Base-by-base conservation (phyloP, 2,113 vertebrate genomes). In the Elaphurus davidianus region DNA sequence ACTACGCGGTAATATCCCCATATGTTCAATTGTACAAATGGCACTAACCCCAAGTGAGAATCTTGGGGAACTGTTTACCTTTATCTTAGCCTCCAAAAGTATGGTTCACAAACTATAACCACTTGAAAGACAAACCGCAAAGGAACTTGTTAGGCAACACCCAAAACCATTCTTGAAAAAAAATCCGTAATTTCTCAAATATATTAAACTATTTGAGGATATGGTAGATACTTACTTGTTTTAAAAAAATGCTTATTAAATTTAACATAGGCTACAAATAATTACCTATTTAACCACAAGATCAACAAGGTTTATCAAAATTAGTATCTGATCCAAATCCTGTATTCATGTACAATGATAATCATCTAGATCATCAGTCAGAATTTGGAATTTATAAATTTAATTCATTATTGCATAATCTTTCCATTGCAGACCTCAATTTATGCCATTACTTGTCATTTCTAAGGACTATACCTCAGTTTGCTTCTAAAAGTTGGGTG, bases 91-190 rank as follows among this genome's bases (percentile, higher is more conserved):
- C 21, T 33, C 15, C n/a, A 92, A 92, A 96, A 97, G 86, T 83
- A 94, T 52, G 90, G 81, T 90, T 87, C 94, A 89, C 50, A 90
- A 93, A 93, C 60, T 91, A 84, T 28, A 98, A 90, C 94, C 91
- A 96, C 94, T 95, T 98, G 27, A 98, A 97, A 97, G 62, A 74
- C 60, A 95, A 98, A 97, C 97, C 98, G 87, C 96, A 98, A 95
- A 94, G 97, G 97, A 97, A 98, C 93, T 91, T 94, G 90, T 96
- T 76, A 98, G 94, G 92, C 94, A 97, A 97, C 96, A 91, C 97
- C 97, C 96, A 98, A 98, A 97, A 96, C 87, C 91, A 97, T 90
- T 94, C 88, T 67, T 93, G 10, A 88, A 74, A 91, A 88, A 94
- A 71, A 25, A 50, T 50, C 45, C 9, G 4, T 54, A 74, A 52